A percentile compares a stretch with the other conserved stretches of the same genome.
Conservation (phyloP, 2,113 vertebrate species). For the Lepisosteus oculatus region DNA sequence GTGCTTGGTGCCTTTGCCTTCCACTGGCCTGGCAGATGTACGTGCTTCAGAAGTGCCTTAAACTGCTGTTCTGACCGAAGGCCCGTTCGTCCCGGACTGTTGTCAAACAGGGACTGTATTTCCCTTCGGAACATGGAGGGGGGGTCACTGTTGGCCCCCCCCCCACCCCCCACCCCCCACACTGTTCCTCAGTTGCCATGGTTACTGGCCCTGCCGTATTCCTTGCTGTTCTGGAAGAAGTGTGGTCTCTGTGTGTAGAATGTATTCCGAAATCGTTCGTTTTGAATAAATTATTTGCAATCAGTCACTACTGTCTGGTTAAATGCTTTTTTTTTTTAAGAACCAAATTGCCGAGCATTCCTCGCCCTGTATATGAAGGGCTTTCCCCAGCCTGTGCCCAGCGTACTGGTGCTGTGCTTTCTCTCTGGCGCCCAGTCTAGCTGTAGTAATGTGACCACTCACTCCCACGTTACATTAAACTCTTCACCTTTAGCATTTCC, state of each 20-base stretch:
- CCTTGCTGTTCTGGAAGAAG: neutral
- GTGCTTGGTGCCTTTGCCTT: too few species aligned
- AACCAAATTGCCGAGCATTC: neutral
- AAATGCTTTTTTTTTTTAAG: neutral
- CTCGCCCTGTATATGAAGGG: too few species aligned
- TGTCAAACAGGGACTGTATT: too few species aligned
- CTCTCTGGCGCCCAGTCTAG: neutral
- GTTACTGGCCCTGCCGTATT: neutral
- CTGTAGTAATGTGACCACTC: neutral
- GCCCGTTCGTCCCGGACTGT: too few species aligned
- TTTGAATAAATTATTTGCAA: slow-evolving; percentile 12
- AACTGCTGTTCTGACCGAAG: too few species aligned
- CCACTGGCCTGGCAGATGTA: too few species aligned
- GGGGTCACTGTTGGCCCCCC: neutral
- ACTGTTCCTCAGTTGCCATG: neutral
- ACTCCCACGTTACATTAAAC: slow-evolving; percentile 50
- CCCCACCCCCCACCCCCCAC: neutral
- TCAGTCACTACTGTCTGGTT: neutral
- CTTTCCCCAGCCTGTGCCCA: too few species aligned
- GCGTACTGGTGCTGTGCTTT: too few species aligned
- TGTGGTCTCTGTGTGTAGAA: neutral
- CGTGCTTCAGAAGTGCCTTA: too few species aligned
- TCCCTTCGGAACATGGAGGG: too few species aligned
- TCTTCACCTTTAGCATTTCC: slow-evolving; percentile 70
- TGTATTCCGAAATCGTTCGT: neutral